phyloP scores from a whole-genome alignment of 1,140 invertebrate species.

The Rhopalosiphum maidis region DNA sequence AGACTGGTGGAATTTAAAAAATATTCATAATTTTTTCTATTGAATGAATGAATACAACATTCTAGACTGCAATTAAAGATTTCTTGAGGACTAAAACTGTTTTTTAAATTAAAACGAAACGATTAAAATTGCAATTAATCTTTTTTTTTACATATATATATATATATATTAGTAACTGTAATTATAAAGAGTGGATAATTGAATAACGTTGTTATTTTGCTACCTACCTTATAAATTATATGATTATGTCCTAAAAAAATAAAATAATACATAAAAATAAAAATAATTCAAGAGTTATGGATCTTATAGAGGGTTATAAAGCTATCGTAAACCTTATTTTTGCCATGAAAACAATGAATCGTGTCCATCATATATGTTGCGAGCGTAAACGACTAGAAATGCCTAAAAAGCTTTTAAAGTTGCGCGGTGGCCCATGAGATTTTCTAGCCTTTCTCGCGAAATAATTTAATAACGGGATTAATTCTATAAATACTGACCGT shows the following conservation, averaged over 20 bases:
- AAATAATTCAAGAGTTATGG: not conserved
- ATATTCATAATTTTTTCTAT: not conserved
- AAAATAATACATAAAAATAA: not conserved
- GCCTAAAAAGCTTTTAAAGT: conserved; percentile 31
- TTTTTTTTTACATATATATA: not conserved
- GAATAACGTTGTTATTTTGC: not conserved
- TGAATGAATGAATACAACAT: not conserved
- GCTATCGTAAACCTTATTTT: conserved; percentile 32
- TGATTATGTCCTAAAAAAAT: not conserved
- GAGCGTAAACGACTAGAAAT: conserved; percentile 14
- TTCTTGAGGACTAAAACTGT: not conserved
- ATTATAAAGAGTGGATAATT: not conserved
- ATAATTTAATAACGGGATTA: conserved; percentile 17
- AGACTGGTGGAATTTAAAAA: not conserved
- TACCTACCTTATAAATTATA: not conserved
- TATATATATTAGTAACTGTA: not conserved
- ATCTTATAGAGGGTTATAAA: not conserved
- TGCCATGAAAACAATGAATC: not conserved
- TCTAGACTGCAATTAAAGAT: not conserved
- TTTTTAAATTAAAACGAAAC: not conserved
- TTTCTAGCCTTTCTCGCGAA: not conserved
- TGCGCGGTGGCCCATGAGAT: not conserved
- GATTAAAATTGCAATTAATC: not conserved
- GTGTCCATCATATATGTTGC: not conserved
- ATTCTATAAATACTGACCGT: conserved; percentile 7